Conservation (phyloP, 2,888 invertebrate genomes). For the Drepana falcataria region DNA sequence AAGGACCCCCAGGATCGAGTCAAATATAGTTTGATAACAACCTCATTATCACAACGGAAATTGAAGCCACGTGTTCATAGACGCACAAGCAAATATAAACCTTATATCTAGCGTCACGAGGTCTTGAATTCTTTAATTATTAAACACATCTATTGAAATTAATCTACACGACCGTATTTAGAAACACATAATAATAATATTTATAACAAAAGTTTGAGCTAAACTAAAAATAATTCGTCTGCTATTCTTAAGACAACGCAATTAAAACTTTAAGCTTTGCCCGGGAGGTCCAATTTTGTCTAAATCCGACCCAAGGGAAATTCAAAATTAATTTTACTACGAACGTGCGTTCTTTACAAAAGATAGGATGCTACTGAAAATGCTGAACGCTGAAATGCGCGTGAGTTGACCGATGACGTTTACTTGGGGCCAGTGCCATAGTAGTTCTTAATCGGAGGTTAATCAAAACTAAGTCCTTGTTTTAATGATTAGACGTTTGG, state of each 20-base stretch:
- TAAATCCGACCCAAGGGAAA: conserved; percentile 4
- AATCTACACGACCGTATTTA: not conserved
- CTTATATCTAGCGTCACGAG: too few species aligned
- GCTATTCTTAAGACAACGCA: not conserved
- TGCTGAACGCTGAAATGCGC: conserved; percentile 37
- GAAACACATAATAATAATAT: not conserved
- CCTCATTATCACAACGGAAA: too few species aligned
- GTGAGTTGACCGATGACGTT: conserved; percentile 30
- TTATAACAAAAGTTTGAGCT: not conserved
- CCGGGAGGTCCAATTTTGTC: conserved; percentile 1
- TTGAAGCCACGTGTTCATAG: not conserved
- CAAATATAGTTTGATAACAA: too few species aligned
- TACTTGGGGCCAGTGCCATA: conserved; percentile 13
- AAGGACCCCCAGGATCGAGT: too few species aligned
- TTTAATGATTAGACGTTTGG: too few species aligned
- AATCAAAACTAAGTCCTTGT: not conserved
- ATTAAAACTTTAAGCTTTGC: conserved; percentile 5
- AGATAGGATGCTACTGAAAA: conserved; percentile 32
- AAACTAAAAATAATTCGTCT: not conserved
- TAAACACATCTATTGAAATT: not conserved
- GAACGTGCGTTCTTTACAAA: conserved; percentile 18
- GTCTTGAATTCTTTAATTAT: too few species aligned
- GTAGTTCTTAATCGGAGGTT: conserved; percentile 14
- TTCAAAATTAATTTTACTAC: conserved; percentile 11
- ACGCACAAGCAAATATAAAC: too few species aligned